A percentile compares a stretch with the other conserved stretches of the same genome.
These are phyloP conservation scores for Geotrypetes seraphini DNA, from an alignment of 2,797 vertebrate genomes.

Conservation along the genomic window DNA sequence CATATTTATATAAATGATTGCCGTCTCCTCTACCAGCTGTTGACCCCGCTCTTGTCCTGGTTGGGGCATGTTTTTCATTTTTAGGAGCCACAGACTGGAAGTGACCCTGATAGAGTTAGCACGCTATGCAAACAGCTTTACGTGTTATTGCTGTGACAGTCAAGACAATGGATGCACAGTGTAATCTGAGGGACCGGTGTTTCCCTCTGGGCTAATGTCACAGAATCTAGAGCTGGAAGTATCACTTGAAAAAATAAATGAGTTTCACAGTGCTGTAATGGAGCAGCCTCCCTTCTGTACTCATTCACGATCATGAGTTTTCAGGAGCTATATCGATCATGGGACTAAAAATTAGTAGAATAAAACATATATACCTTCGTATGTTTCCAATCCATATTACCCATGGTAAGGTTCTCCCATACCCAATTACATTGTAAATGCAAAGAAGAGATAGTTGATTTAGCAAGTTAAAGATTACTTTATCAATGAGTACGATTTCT, in stretches of 20 bases:
- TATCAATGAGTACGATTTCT: too few species aligned
- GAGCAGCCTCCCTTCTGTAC: slow-evolving; percentile 18
- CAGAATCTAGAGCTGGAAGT: slow-evolving; percentile 37
- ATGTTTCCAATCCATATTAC: too few species aligned
- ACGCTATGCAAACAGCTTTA: slow-evolving; percentile 64
- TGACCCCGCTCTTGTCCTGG: slow-evolving; percentile 86
- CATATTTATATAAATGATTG: slow-evolving; percentile 99
- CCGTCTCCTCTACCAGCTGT: slow-evolving; percentile 98
- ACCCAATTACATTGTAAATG: too few species aligned
- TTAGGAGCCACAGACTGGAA: slow-evolving; percentile 63
- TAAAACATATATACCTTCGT: too few species aligned
- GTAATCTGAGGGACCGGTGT: slow-evolving; percentile 41
- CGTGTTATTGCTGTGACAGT: slow-evolving; percentile 42
- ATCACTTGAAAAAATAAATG: slow-evolving; percentile 41
- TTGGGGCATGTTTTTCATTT: slow-evolving; percentile 91
- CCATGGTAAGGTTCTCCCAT: too few species aligned
- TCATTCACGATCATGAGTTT: too few species aligned
- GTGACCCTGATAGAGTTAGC: slow-evolving; percentile 68
- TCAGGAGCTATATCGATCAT: background rate
- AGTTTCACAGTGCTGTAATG: slow-evolving; percentile 15
- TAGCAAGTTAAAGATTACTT: too few species aligned
- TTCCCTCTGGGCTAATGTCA: slow-evolving; percentile 62
- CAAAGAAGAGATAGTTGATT: too few species aligned
- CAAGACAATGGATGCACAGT: slow-evolving; percentile 63
- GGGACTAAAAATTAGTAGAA: background rate